These are phyloP conservation scores for Albula glossodonta DNA, from an alignment of 2,113 vertebrate species.

Conservation along the genomic window DNA sequence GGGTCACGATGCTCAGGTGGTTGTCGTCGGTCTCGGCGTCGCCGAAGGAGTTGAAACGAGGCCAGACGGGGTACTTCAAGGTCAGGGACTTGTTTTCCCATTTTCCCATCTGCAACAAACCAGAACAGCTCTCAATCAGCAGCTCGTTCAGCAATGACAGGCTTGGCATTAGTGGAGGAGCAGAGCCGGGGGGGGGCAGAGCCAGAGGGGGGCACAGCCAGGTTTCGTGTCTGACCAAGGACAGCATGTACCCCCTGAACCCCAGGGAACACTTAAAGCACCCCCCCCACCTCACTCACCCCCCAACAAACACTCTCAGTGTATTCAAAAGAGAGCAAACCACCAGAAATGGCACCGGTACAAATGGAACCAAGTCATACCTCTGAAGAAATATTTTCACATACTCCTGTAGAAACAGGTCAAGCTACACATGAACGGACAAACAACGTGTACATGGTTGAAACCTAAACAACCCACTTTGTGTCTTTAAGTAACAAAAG, in stretches of 20 bases:
- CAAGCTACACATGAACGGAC: not conserved
- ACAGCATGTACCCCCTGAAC: not conserved
- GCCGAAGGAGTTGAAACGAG: constrained; percentile 85
- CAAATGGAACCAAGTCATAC: too few relatives aligned
- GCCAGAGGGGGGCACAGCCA: not conserved
- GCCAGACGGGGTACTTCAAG: constrained; percentile 93
- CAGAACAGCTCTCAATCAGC: constrained; percentile 16
- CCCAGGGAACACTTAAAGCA: not conserved
- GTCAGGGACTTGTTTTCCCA: constrained; percentile 91
- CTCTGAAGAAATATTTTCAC: not conserved
- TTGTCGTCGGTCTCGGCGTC: constrained; percentile 92
- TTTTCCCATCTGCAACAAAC: constrained; percentile 82
- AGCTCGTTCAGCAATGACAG: not conserved
- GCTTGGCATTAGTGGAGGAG: not conserved
- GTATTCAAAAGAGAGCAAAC: not conserved
- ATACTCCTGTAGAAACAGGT: not conserved
- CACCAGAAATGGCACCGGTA: not conserved
- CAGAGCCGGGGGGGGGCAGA: not conserved
- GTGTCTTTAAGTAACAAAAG: not conserved
- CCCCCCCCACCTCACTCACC: not conserved
- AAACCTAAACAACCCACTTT: not conserved
- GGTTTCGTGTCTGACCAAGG: not conserved
- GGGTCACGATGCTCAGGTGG: constrained; percentile 93
- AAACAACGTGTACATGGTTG: too few relatives aligned
- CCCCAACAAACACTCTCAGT: too few relatives aligned